phyloP scores from a whole-genome alignment of 2,797 vertebrate species.

The Chaunax sp. region DNA sequence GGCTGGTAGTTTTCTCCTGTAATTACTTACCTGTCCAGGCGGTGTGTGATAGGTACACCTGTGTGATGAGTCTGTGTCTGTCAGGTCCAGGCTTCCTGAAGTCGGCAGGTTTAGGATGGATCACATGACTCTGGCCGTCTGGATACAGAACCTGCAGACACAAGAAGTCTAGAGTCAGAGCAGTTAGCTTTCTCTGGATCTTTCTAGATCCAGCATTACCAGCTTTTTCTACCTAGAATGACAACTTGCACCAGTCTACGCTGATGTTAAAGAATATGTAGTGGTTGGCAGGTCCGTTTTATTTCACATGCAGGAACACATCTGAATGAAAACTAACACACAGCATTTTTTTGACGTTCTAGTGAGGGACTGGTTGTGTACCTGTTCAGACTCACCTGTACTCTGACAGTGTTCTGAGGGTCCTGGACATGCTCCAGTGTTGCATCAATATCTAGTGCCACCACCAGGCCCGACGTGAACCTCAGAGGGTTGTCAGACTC shows the following conservation, averaged over 20 bases:
- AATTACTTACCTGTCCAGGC: constrained; percentile 92
- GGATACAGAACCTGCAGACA: constrained; percentile 91
- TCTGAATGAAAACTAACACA: too few relatives aligned
- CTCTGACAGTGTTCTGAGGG: constrained; percentile 92
- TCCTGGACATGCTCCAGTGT: constrained; percentile 94
- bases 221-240: too few relatives aligned
- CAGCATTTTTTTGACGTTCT: too few relatives aligned
- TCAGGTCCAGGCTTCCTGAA: constrained; percentile 93
- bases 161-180: background rate
- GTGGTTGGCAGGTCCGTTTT: too few relatives aligned
- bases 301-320: too few relatives aligned
- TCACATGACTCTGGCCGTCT: constrained; percentile 94
- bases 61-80: constrained; percentile 93
- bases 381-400: constrained; percentile 85
- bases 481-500: constrained; percentile 95
- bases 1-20: too few relatives aligned
- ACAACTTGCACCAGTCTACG: too few relatives aligned
- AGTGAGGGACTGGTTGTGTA: too few relatives aligned
- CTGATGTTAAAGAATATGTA: too few relatives aligned
- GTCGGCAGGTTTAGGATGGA: constrained; percentile 95
- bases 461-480: constrained; percentile 94
- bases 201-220: too few relatives aligned
- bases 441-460: constrained; percentile 94
- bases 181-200: too few relatives aligned
- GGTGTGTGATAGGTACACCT: constrained; percentile 95